A percentile compares a stretch with the other conserved stretches of the same genome.
phyloP scores from a whole-genome alignment of 2,888 invertebrate genomes.

The Agrilus biguttatus region DNA sequence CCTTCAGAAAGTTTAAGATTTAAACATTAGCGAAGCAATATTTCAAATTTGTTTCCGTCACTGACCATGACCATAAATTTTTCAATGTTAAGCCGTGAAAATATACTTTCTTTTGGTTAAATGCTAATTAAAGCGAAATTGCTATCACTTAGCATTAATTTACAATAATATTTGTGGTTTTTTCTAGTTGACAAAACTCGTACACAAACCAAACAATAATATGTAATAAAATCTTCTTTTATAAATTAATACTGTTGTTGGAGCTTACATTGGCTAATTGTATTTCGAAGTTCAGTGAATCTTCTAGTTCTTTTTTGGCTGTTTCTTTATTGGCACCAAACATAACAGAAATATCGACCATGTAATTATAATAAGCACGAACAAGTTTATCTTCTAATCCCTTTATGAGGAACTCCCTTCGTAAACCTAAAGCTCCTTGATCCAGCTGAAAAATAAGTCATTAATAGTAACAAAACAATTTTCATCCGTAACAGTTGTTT shows the following conservation, averaged over 20 bases:
- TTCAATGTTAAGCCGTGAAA: too few relatives aligned
- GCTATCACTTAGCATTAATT: too few relatives aligned
- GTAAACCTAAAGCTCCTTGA: constrained; percentile 71
- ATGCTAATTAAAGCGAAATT: too few relatives aligned
- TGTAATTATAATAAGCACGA: constrained; percentile 71
- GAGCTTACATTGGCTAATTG: constrained; percentile 75
- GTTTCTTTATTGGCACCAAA: constrained; percentile 61
- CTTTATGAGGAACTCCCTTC: constrained; percentile 73
- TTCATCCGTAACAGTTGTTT: too few relatives aligned
- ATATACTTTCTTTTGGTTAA: too few relatives aligned
- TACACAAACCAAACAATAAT: background rate
- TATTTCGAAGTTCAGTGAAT: constrained; percentile 80
- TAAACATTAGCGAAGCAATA: too few relatives aligned
- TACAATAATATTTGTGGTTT: background rate
- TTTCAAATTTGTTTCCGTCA: too few relatives aligned
- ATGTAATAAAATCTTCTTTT: background rate
- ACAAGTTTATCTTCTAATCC: constrained; percentile 73
- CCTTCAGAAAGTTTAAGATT: too few relatives aligned
- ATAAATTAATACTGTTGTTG: background rate
- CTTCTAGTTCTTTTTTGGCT: constrained; percentile 57
- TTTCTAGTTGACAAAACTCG: background rate
- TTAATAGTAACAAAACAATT: background rate
- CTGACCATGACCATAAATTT: too few relatives aligned
- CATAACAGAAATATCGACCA: constrained; percentile 75
- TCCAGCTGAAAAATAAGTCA: constrained; percentile 50